Evolutionary conservation across 2,888 invertebrate genomes (phyloP).

Genomic region (Plebejus argus): DNA sequence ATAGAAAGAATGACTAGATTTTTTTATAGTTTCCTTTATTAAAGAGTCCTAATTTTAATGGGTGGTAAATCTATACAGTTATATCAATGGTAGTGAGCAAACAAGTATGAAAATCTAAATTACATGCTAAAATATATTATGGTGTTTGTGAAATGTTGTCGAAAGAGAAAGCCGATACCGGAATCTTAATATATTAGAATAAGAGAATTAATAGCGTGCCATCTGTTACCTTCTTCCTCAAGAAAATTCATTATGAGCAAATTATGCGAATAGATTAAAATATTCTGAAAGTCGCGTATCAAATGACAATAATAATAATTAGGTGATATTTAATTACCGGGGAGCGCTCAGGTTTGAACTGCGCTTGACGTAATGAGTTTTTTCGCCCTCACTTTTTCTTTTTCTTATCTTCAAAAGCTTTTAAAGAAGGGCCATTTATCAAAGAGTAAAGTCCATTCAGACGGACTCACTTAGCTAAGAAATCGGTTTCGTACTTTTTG

Average conservation of each 20-base stretch:
- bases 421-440: conserved; percentile 29
- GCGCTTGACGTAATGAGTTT: conserved; percentile 31
- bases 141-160: too few species aligned
- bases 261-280: conserved; percentile 32
- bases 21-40: too few species aligned
- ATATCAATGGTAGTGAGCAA: too few species aligned
- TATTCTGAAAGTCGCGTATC: conserved; percentile 37
- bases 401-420: conserved; percentile 31
- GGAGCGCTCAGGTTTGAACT: conserved; percentile 29
- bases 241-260: conserved; percentile 21
- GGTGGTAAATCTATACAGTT: too few species aligned
- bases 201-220: neutral
- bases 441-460: conserved; percentile 22
- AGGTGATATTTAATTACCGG: conserved; percentile 45
- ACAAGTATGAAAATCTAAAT: too few species aligned
- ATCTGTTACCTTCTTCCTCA: conserved; percentile 9
- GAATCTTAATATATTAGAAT: too few species aligned
- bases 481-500: conserved; percentile 16
- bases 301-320: conserved; percentile 47
- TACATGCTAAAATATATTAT: too few species aligned
- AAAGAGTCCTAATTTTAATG: too few species aligned
- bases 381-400: conserved; percentile 2
- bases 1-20: too few species aligned
- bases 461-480: neutral
- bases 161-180: too few species aligned